These are phyloP conservation scores for Phainopepla nitens DNA, from an alignment of 2,113 vertebrate genomes.

Conservation along the genomic window DNA sequence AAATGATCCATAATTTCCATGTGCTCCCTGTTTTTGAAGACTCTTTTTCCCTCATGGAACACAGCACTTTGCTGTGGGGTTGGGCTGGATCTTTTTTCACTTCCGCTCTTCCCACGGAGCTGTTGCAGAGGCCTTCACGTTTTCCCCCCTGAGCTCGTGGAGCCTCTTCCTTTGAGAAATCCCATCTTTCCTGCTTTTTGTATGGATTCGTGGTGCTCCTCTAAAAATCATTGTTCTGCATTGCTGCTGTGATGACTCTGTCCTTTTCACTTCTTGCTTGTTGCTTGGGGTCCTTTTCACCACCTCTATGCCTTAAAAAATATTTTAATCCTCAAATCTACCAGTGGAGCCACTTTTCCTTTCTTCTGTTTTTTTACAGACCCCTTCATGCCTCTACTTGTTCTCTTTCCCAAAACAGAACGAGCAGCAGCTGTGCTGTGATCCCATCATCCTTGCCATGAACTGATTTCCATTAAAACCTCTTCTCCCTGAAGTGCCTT, in stretches of 20 bases:
- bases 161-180: neutral
- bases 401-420: neutral
- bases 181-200: neutral
- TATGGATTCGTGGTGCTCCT: neutral
- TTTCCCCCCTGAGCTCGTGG: neutral
- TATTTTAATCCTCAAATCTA: neutral
- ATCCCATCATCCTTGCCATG: neutral
- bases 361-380: neutral
- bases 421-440: neutral
- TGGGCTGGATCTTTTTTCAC: neutral
- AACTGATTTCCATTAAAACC: neutral
- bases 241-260: neutral
- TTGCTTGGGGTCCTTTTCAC: neutral
- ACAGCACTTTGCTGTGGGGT: accelerated
- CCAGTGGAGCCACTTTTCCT: neutral
- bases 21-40: accelerated
- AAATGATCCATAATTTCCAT: accelerated
- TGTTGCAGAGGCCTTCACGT: neutral
- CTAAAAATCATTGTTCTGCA: neutral
- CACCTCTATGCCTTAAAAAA: accelerated
- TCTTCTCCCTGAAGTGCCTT: neutral
- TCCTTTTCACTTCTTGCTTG: neutral
- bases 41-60: neutral
- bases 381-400: neutral
- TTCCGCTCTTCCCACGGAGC: neutral